These are phyloP conservation scores for Toxotes jaculatrix DNA, from an alignment of 2,113 vertebrate genomes.

Conservation along the genomic window DNA sequence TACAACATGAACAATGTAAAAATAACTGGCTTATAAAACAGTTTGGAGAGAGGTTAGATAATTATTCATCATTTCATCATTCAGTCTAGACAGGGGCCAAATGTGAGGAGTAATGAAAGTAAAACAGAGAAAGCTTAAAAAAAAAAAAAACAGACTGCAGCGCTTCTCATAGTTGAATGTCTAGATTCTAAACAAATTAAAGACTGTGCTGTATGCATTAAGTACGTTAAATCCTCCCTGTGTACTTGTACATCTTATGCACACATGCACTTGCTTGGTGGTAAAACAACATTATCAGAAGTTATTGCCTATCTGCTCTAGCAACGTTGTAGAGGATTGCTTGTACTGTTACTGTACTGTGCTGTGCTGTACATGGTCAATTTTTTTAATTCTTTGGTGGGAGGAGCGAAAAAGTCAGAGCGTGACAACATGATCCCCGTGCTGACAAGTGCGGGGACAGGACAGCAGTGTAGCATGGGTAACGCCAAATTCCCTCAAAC, in stretches of 20 bases:
- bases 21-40: conserved; percentile 54
- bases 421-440: conserved; percentile 41
- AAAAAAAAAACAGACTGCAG: conserved; percentile 34
- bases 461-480: conserved; percentile 71
- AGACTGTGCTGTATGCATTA: conserved; percentile 42
- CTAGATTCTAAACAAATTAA: conserved; percentile 24
- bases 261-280: conserved; percentile 45
- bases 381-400: conserved; percentile 83
- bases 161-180: conserved; percentile 37
- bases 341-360: conserved; percentile 50
- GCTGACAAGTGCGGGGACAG: conserved; percentile 43
- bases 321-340: conserved; percentile 49
- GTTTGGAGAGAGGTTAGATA: conserved; percentile 55
- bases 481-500: conserved; percentile 67
- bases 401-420: conserved; percentile 63
- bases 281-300: conserved; percentile 35
- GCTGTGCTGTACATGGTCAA: conserved; percentile 59
- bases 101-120: conserved; percentile 10
- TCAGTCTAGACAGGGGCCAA: conserved; percentile 39
- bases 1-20: conserved; percentile 63
- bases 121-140: conserved; percentile 19
- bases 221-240: conserved; percentile 36
- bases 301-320: conserved; percentile 71
- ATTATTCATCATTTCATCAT: conserved; percentile 44
- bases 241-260: conserved; percentile 13